Conservation (phyloP, 2,888 invertebrate species). For the Colostygia pectinataria region DNA sequence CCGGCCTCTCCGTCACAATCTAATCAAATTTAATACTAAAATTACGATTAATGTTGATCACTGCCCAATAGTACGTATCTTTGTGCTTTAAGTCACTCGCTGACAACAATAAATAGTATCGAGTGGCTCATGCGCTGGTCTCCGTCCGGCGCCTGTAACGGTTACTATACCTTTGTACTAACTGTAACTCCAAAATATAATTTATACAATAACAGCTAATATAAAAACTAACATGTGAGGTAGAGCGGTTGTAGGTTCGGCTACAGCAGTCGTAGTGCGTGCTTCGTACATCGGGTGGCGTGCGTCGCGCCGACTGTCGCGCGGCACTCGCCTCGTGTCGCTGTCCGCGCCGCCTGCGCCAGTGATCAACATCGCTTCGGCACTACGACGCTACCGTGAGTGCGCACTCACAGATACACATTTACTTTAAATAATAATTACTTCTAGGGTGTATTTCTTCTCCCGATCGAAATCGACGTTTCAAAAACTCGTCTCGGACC, state of each 20-base stretch:
- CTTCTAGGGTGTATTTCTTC: constrained; percentile 80
- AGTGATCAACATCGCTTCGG: constrained; percentile 80
- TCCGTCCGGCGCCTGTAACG: constrained; percentile 64
- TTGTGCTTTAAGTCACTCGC: constrained; percentile 79
- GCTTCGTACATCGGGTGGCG: constrained; percentile 33
- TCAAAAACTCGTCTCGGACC: constrained; percentile 81
- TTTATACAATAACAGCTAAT: constrained; percentile 80
- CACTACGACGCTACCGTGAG: constrained; percentile 74
- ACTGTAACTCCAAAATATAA: constrained; percentile 79
- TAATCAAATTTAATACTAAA: constrained; percentile 80
- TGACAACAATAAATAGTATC: constrained; percentile 75
- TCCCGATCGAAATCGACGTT: constrained; percentile 81
- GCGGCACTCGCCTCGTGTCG: constrained; percentile 21
- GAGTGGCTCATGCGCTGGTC: constrained; percentile 64
- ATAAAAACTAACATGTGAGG: constrained; percentile 77
- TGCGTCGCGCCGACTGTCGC: constrained; percentile 13
- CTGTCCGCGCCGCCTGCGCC: constrained; percentile 40
- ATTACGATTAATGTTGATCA: constrained; percentile 82
- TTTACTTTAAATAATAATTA: constrained; percentile 79
- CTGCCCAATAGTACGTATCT: constrained; percentile 83
- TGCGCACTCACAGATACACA: constrained; percentile 64
- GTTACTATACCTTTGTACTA: constrained; percentile 67
- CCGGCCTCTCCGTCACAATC: constrained; percentile 70
- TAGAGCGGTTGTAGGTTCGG: constrained; percentile 76
- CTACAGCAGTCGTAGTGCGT: constrained; percentile 60